These are phyloP conservation scores for Cladorhizidae sp. DNA, from an alignment of 37 sponge, comb jelly and placozoan species.

Conservation along the genomic window DNA sequence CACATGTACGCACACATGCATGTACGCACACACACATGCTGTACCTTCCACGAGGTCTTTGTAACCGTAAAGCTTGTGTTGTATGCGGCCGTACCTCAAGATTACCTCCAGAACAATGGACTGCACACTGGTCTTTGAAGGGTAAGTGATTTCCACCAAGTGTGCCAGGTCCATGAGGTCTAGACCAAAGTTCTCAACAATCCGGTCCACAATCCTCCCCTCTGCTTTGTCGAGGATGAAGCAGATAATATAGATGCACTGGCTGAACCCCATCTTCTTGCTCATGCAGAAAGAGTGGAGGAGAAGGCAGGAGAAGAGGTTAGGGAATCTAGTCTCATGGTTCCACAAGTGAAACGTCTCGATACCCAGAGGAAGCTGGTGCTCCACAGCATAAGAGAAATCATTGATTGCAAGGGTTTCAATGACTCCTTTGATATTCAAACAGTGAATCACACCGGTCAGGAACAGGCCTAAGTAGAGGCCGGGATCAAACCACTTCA, in stretches of 20 bases:
- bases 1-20: too few relatives aligned
- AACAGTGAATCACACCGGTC: neutral
- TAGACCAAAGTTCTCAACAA: conserved; percentile 12
- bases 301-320: conserved; percentile 8
- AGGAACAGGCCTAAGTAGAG: conserved; percentile 15
- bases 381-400: neutral
- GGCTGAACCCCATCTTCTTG: neutral
- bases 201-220: neutral
- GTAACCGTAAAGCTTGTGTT: conserved; percentile 13
- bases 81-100: conserved; percentile 17
- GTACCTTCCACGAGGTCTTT: conserved; percentile 4
- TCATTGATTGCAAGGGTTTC: conserved; percentile 18
- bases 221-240: conserved; percentile 3
- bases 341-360: conserved; percentile 29
- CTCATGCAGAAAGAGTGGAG: conserved; percentile 13
- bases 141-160: neutral
- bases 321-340: conserved; percentile 9
- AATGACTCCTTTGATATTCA: conserved; percentile 7
- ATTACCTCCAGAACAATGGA: conserved; percentile 33
- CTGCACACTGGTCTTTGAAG: conserved; percentile 8
- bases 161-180: conserved; percentile 51
- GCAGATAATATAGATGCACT: conserved; percentile 15
- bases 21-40: too few relatives aligned
- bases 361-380: conserved; percentile 8
- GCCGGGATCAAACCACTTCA: conserved; percentile 31